Conservation (phyloP, 2,113 vertebrate species). For the Mola mola region DNA sequence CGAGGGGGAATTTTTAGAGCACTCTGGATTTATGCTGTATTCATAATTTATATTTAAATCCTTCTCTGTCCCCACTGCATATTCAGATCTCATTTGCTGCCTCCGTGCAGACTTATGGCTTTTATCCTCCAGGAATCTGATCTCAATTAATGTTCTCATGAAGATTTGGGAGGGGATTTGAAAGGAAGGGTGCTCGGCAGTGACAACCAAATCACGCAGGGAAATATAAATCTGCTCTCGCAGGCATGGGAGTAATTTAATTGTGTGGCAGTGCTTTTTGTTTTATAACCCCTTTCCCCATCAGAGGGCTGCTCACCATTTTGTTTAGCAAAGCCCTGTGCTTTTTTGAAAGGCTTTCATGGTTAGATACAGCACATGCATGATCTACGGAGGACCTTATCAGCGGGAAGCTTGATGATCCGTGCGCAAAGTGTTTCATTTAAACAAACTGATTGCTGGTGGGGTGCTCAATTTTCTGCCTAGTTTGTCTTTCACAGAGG, state of each 20-base stretch:
- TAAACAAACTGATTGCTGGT: constrained; percentile 63
- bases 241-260: constrained; percentile 16
- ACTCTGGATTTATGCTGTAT: constrained; percentile 82
- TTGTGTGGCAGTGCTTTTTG: constrained; percentile 2
- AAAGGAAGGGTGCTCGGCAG: constrained; percentile 70
- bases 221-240: constrained; percentile 10
- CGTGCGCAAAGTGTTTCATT: constrained; percentile 72
- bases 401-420: constrained; percentile 14
- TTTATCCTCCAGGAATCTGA: constrained; percentile 77
- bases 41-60: constrained; percentile 92
- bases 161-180: constrained; percentile 75
- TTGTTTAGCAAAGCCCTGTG: constrained; percentile 1
- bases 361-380: not conserved
- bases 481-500: constrained; percentile 71
- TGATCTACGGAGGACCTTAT: constrained; percentile 12
- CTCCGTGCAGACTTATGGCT: constrained; percentile 59
- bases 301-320: constrained; percentile 1
- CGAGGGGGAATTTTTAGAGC: constrained; percentile 87
- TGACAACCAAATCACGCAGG: constrained; percentile 52
- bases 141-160: constrained; percentile 78
- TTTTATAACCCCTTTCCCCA: too few relatives aligned
- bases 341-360: constrained; percentile 24
- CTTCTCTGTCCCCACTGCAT: constrained; percentile 76
- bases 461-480: constrained; percentile 68
- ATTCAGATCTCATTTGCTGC: constrained; percentile 83